Percentiles rank a stretch among this genome's conserved stretches.
These are phyloP conservation scores for Diabrotica undecimpunctata DNA, from an alignment of 1,140 invertebrate species.

Conservation along the genomic window DNA sequence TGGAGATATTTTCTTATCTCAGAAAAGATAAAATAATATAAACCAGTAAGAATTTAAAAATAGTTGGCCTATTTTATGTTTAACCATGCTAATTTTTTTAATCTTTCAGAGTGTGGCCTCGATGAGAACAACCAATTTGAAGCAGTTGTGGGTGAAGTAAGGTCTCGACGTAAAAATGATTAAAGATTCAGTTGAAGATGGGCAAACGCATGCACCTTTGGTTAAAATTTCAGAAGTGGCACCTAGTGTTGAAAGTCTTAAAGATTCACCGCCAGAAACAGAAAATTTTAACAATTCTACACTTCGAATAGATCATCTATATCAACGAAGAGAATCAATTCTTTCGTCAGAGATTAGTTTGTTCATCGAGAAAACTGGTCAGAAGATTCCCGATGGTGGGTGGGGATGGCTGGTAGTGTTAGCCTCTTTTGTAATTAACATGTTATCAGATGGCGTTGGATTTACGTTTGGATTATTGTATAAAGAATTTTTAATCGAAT, in stretches of 20 bases:
- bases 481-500: constrained; percentile 80
- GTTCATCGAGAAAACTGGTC: constrained; percentile 14
- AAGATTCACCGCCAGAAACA: background rate
- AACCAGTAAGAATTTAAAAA: too few relatives aligned
- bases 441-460: constrained; percentile 89
- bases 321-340: constrained; percentile 27
- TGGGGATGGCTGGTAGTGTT: constrained; percentile 89
- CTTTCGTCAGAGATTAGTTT: constrained; percentile 25
- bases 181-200: too few relatives aligned
- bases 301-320: background rate
- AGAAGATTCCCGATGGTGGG: constrained; percentile 62
- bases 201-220: background rate
- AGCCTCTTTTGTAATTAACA: constrained; percentile 78
- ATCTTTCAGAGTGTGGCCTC: too few relatives aligned
- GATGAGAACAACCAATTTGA: too few relatives aligned
- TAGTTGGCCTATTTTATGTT: too few relatives aligned
- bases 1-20: too few relatives aligned
- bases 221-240: constrained; percentile 9
- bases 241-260: background rate
- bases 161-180: too few relatives aligned
- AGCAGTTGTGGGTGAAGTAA: too few relatives aligned
- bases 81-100: too few relatives aligned
- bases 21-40: too few relatives aligned
- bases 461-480: constrained; percentile 91
- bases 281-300: background rate